Evolutionary conservation across 2,113 vertebrate species (phyloP).

Genomic region (Phrynocephalus versicolor): DNA sequence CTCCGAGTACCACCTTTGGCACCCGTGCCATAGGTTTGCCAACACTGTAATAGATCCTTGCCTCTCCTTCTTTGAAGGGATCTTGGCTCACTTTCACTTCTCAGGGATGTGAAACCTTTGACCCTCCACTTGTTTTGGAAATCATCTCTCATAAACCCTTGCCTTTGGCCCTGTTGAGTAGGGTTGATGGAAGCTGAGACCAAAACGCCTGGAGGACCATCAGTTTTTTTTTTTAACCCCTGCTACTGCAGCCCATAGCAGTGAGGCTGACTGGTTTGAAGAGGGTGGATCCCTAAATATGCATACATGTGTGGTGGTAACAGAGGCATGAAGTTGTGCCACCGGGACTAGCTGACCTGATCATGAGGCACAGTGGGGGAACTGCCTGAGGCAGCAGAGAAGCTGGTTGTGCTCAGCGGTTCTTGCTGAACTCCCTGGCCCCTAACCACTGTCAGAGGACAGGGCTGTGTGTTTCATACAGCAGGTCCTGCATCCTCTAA

Average conservation of each 20-base stretch:
- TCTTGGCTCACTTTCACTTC: neutral
- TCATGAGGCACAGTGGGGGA: too few relatives aligned
- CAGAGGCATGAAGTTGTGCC: neutral
- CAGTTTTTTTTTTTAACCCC: neutral
- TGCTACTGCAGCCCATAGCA: neutral
- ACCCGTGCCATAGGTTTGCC: too few relatives aligned
- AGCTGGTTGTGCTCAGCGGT: too few relatives aligned
- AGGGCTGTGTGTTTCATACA: too few relatives aligned
- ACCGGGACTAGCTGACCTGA: neutral
- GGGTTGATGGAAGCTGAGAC: neutral
- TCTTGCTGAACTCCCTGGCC: too few relatives aligned
- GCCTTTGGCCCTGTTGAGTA: neutral
- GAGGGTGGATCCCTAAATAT: neutral
- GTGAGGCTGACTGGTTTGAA: neutral
- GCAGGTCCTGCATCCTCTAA: too few relatives aligned
- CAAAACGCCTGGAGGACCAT: neutral
- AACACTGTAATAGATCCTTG: neutral
- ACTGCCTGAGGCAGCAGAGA: too few relatives aligned
- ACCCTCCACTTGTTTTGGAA: neutral
- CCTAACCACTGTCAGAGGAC: too few relatives aligned
- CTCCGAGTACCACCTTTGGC: too few relatives aligned
- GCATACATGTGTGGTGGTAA: neutral
- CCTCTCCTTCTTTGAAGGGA: neutral
- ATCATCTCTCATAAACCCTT: neutral
- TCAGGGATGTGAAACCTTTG: neutral